These are phyloP conservation scores for Hirudo medicinalis DNA, from an alignment of 1,140 invertebrate species.

Conservation along the genomic window DNA sequence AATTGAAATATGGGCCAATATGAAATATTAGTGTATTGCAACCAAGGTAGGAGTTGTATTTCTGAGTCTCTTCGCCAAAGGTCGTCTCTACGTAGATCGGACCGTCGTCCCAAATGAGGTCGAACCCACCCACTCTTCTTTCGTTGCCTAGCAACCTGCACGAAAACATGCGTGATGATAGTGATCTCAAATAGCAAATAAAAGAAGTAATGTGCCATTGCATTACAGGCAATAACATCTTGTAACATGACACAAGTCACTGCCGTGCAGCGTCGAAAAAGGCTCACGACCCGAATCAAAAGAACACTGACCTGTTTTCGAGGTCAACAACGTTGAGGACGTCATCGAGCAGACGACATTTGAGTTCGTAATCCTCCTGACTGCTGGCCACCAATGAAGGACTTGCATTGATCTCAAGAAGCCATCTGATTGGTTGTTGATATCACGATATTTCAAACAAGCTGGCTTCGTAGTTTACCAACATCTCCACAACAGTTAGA, in stretches of 20 bases:
- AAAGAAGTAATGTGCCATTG: no score
- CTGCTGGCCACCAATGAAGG: slow-evolving; percentile 45
- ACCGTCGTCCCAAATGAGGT: slow-evolving; percentile 50
- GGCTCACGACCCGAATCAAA: no score
- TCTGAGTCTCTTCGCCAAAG: background rate
- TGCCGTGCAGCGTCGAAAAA: no score
- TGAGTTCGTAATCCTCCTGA: slow-evolving; percentile 45
- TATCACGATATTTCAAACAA: background rate
- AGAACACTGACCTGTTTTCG: slow-evolving; percentile 38
- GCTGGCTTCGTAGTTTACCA: no score
- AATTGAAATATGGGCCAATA: background rate
- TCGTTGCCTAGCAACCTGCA: slow-evolving; percentile 44
- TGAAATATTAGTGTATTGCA: background rate
- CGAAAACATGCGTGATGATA: background rate
- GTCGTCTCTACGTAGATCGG: slow-evolving; percentile 35
- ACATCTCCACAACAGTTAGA: background rate
- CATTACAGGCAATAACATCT: no score
- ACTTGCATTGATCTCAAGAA: slow-evolving; percentile 45
- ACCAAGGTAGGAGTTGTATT: slow-evolving; percentile 12
- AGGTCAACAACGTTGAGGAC: slow-evolving; percentile 44
- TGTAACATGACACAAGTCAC: no score
- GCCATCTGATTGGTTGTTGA: slow-evolving; percentile 31
- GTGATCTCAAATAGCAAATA: no score
- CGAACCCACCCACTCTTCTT: slow-evolving; percentile 49
- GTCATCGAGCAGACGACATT: slow-evolving; percentile 43